Evolutionary conservation across 1,140 invertebrate species (phyloP), one percentile per base, ranked within the genome.

Genomic region (Drosophila nikananu): DNA sequence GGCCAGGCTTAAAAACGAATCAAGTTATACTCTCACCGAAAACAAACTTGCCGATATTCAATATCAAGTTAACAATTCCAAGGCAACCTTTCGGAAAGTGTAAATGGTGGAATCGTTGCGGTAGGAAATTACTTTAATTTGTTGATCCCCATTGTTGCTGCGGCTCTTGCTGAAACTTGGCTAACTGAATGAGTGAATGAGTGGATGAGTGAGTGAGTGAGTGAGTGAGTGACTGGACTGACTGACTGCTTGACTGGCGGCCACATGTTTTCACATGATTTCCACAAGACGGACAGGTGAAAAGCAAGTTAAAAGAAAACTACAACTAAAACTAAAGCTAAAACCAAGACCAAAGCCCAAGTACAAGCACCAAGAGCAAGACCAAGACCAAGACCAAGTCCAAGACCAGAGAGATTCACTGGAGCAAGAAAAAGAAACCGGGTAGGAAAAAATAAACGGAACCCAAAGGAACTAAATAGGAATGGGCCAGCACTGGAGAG

Each of bases 121-220:
- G 84, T 90, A 89, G 81, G 79, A 89, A 89, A 89, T 89, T 89
- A 90, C 86, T 90, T 89, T 89, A 89, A 89, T 90, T 89, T 89
- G 78, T 78, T 87, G 83, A 65, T 87, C 77, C 80, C 79, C 71
- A 73, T 70, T 77, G 79, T 68, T 86, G 73, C 37, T 62, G 46
- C 27, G 62, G 67, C 41, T 77, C 66, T 65, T 57, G 79, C 51
- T 68, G 77, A 73, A 86, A 81, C 82, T 77, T 86, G 83, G 83
- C 79, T 86, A 86, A 86, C 84, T 86, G 79, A 86, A 81, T 86
- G 81, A 68, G 77, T 83, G 81, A 77, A 67, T 77, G 81, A 72
- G 71, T 83, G 44, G 42, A 59, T 78, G 62, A 77, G 54, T 61
- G 42, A 13, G 12, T 35, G 42, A 44, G 32, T 44, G 48, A 70